Conservation (phyloP, 2,113 vertebrate genomes). For the Hippoglossus stenolepis region DNA sequence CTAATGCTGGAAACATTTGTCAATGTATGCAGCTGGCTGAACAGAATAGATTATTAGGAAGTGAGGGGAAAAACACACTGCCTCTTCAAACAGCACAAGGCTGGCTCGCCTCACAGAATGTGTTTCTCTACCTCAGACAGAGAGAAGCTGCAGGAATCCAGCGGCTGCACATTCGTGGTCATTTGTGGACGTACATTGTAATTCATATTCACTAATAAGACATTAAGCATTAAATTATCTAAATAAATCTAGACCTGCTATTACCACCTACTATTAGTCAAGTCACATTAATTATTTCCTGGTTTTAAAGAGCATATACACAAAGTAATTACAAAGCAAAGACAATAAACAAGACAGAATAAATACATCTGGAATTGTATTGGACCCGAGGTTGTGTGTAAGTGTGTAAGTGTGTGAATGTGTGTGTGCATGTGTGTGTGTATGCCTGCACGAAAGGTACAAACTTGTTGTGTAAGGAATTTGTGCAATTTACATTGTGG, state of each 20-base stretch:
- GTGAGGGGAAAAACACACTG: conserved; percentile 79
- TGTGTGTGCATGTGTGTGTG: background rate
- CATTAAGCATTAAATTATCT: conserved; percentile 33
- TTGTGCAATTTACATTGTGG: conserved; percentile 59
- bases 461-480: conserved; percentile 43
- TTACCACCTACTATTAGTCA: conserved; percentile 15
- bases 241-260: conserved; percentile 10
- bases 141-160: conserved; percentile 42
- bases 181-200: conserved; percentile 34
- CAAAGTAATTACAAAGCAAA: conserved; percentile 39
- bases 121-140: conserved; percentile 43
- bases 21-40: conserved; percentile 84
- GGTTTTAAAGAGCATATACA: conserved; percentile 44
- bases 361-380: conserved; percentile 28
- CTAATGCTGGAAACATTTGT: conserved; percentile 86
- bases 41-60: conserved; percentile 86
- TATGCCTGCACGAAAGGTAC: conserved; percentile 11
- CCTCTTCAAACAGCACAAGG: conserved; percentile 74
- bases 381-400: background rate
- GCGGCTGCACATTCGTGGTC: conserved; percentile 6
- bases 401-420: background rate
- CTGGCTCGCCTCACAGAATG: conserved; percentile 51
- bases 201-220: conserved; percentile 39
- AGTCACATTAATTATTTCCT: conserved; percentile 53
- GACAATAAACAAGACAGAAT: conserved; percentile 48